A percentile compares a stretch with the other conserved stretches of the same genome.
Evolutionary conservation across 2,888 invertebrate genomes (phyloP).

Genomic region (Tipula unca): DNA sequence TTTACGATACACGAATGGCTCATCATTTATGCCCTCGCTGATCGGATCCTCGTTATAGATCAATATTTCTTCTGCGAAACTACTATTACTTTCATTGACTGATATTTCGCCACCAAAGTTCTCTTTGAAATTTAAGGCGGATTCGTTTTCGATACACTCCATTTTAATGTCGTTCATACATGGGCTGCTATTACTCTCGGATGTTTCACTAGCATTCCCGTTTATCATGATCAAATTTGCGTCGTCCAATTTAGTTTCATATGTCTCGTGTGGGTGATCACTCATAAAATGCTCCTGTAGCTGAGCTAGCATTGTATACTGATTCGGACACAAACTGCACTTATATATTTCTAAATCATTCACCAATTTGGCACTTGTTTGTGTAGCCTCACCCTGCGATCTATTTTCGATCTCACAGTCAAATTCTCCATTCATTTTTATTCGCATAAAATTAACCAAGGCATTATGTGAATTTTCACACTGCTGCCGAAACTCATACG

Average conservation of each 20-base stretch:
- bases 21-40: neutral
- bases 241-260: neutral
- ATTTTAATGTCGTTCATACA: neutral
- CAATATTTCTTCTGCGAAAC: neutral
- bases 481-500: neutral
- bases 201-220: neutral
- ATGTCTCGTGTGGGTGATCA: neutral
- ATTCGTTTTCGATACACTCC: neutral
- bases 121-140: neutral
- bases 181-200: too few relatives aligned
- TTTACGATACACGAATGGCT: conserved; percentile 18
- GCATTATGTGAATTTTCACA: neutral
- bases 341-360: conserved; percentile 38
- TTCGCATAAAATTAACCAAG: neutral
- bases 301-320: conserved; percentile 26
- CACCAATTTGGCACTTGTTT: conserved; percentile 34
- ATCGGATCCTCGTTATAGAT: conserved; percentile 28
- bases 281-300: neutral
- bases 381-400: conserved; percentile 28
- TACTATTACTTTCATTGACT: neutral
- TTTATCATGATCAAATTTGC: neutral
- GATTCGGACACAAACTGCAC: conserved; percentile 32
- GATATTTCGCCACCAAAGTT: neutral
- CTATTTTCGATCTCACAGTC: neutral
- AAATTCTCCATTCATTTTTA: neutral